Conservation (phyloP, 2,797 vertebrate species). For the Myotis vivesi region DNA sequence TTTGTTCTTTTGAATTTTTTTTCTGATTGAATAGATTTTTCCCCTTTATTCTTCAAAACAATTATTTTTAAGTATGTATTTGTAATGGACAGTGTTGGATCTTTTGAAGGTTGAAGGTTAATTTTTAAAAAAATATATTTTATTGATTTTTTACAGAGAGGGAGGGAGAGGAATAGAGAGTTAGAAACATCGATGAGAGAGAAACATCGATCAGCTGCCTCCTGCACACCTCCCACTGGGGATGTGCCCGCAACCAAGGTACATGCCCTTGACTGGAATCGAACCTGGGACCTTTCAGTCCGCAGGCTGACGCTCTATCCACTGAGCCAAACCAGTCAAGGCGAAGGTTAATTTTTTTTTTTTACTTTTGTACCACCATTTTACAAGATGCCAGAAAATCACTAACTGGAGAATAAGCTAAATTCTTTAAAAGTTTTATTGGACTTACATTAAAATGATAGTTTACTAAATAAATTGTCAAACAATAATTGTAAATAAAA, state of each 20-base stretch:
- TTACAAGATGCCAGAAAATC: background rate
- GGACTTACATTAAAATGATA: background rate
- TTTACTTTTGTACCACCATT: background rate
- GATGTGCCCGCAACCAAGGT: too few relatives aligned
- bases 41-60: background rate
- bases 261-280: too few relatives aligned
- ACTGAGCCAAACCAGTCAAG: too few relatives aligned
- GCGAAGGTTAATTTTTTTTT: background rate
- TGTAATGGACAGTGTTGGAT: background rate
- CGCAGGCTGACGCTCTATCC: too few relatives aligned
- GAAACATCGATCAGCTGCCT: too few relatives aligned
- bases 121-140: background rate
- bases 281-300: too few relatives aligned
- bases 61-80: background rate
- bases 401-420: background rate
- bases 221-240: too few relatives aligned
- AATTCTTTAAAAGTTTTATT: background rate
- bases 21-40: background rate
- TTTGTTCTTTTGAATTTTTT: background rate
- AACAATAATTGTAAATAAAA: background rate
- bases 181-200: too few relatives aligned
- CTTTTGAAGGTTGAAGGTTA: background rate
- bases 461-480: background rate
- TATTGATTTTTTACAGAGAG: too few relatives aligned
- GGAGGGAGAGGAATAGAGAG: too few relatives aligned